Conservation (phyloP, 2,888 invertebrate species). For the Tinea semifulvella region DNA sequence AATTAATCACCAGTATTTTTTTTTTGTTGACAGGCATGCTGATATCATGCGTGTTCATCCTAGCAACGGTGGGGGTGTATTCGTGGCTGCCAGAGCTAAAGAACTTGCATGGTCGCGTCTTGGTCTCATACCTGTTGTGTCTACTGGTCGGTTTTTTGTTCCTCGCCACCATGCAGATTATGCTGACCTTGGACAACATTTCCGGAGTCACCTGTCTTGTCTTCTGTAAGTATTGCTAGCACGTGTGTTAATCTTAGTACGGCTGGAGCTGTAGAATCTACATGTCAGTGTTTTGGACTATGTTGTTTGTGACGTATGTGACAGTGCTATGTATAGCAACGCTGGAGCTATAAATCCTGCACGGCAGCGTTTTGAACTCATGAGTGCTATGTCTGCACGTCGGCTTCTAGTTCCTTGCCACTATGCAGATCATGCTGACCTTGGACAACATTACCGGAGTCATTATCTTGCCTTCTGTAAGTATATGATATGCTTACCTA, state of each 20-base stretch:
- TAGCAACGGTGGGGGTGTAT: slow-evolving; percentile 76
- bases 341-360: slow-evolving; percentile 77
- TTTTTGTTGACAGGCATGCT: slow-evolving; percentile 68
- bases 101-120: slow-evolving; percentile 77
- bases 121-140: slow-evolving; percentile 77
- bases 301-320: no score
- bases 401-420: slow-evolving; percentile 68
- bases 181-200: slow-evolving; percentile 30
- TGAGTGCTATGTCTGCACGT: slow-evolving; percentile 73
- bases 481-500: no score
- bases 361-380: slow-evolving; percentile 77
- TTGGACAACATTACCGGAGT: slow-evolving; percentile 24
- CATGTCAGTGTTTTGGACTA: no score
- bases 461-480: slow-evolving; percentile 33
- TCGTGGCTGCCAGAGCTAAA: slow-evolving; percentile 74
- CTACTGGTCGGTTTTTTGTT: slow-evolving; percentile 70
- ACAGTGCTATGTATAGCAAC: no score
- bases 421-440: slow-evolving; percentile 50
- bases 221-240: slow-evolving; percentile 40
- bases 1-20: no score
- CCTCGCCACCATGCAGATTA: slow-evolving; percentile 61
- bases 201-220: slow-evolving; percentile 21
- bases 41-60: slow-evolving; percentile 77
- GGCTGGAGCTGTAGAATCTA: no score
- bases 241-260: no score